A percentile compares a stretch with the other conserved stretches of the same genome.
phyloP scores from a whole-genome alignment of 2,797 vertebrate genomes.

The Psittacula derbiana region DNA sequence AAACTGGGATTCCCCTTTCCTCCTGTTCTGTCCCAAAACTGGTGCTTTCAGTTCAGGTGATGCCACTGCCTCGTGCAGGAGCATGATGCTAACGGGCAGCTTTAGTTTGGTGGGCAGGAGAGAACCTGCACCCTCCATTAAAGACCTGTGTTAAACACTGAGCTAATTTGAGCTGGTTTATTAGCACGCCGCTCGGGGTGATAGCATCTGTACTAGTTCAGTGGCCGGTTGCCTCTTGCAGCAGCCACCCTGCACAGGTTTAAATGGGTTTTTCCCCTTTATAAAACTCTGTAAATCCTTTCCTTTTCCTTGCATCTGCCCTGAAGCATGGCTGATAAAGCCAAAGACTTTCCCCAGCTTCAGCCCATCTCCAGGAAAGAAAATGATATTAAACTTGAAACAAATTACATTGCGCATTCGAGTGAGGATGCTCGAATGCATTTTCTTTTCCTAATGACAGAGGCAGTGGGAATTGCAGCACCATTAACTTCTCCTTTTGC shows the following conservation, averaged over 20 bases:
- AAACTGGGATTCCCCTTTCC: fast-evolving
- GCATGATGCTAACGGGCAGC: fast-evolving
- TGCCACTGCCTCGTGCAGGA: fast-evolving
- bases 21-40: background rate
- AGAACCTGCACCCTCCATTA: background rate
- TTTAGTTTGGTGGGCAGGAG: background rate
- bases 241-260: fast-evolving
- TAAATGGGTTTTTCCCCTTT: background rate
- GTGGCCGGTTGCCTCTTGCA: background rate
- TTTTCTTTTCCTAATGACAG: background rate
- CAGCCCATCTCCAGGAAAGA: background rate
- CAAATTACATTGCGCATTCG: background rate
- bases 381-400: background rate
- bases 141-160: fast-evolving
- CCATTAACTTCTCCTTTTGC: background rate
- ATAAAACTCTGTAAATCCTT: background rate
- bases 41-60: fast-evolving
- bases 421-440: background rate
- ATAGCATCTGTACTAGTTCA: background rate
- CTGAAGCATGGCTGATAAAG: fast-evolving
- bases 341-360: background rate
- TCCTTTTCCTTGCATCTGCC: background rate
- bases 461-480: conserved; percentile 23
- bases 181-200: background rate
- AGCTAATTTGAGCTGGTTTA: background rate